These are phyloP conservation scores for Bhutanitis thaidina DNA, from an alignment of 2,888 invertebrate genomes.

Conservation along the genomic window DNA sequence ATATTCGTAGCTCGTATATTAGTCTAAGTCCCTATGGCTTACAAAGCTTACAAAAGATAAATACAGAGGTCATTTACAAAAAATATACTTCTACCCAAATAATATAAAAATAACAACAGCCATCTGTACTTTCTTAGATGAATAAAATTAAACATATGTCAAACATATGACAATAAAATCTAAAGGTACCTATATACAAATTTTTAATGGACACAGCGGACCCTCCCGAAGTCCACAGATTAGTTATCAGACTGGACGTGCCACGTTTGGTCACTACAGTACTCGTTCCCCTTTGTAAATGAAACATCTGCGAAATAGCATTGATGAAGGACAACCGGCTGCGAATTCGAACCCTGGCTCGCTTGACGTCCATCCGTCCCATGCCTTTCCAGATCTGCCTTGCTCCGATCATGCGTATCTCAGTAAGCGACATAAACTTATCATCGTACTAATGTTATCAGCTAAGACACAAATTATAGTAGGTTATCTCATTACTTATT, in stretches of 20 bases:
- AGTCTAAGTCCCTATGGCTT: conserved; percentile 76
- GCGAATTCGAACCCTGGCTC: conserved; percentile 22
- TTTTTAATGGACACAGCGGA: conserved; percentile 57
- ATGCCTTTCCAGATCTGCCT: conserved; percentile 22
- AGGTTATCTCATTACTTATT: conserved; percentile 69
- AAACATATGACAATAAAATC: conserved; percentile 78
- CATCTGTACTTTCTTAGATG: conserved; percentile 80
- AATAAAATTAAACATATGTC: conserved; percentile 80
- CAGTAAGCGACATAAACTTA: conserved; percentile 72
- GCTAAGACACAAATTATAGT: conserved; percentile 80
- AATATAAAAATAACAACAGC: conserved; percentile 81
- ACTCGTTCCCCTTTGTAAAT: conserved; percentile 45
- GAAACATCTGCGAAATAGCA: conserved; percentile 39
- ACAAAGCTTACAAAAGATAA: conserved; percentile 77
- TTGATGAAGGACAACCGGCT: conserved; percentile 43
- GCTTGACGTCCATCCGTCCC: conserved; percentile 10
- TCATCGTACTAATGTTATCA: conserved; percentile 71
- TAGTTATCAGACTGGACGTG: conserved; percentile 60
- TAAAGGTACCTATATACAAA: conserved; percentile 75
- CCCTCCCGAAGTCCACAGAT: conserved; percentile 46
- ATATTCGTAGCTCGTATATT: conserved; percentile 75
- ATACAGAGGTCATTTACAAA: conserved; percentile 80
- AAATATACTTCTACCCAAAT: conserved; percentile 80
- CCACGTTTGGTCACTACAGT: conserved; percentile 66
- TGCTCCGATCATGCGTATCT: conserved; percentile 43